These are phyloP conservation scores for Heliornis fulica DNA, from an alignment of 2,113 vertebrate genomes.

Conservation along the genomic window DNA sequence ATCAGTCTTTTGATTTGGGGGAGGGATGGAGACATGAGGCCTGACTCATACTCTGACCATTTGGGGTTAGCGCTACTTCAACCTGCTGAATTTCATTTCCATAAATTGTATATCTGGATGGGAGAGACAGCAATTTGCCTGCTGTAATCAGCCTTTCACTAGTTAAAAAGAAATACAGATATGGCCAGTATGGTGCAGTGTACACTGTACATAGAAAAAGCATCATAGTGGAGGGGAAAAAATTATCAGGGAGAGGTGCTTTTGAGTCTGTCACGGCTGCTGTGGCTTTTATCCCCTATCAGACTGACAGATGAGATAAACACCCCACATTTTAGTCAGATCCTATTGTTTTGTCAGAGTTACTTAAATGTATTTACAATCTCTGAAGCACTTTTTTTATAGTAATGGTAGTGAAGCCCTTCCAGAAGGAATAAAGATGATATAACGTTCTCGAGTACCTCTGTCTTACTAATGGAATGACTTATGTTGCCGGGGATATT, in stretches of 20 bases:
- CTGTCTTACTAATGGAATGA: slow-evolving; percentile 69
- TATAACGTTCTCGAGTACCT: slow-evolving; percentile 38
- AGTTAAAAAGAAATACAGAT: not conserved
- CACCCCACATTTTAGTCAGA: slow-evolving; percentile 46
- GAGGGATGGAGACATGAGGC: not conserved
- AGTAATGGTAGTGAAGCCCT: slow-evolving; percentile 60
- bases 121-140: not conserved
- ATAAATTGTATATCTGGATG: not conserved
- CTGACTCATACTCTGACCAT: not conserved
- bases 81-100: slow-evolving; percentile 16
- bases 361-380: slow-evolving; percentile 59
- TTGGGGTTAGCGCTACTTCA: not conserved
- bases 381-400: not conserved
- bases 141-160: not conserved
- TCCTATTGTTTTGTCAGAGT: slow-evolving; percentile 46
- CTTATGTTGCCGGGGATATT: slow-evolving; percentile 45
- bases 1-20: not conserved
- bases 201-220: not conserved
- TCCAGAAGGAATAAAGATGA: slow-evolving; percentile 59
- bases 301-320: slow-evolving; percentile 46
- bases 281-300: slow-evolving; percentile 16
- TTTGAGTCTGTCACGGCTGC: not conserved
- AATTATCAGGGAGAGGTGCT: not conserved
- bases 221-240: not conserved
- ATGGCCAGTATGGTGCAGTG: not conserved